Percentiles rank a stretch among this genome's conserved stretches.
These are phyloP conservation scores for Harpalus rubripes DNA, from an alignment of 2,888 invertebrate genomes.

Conservation along the genomic window DNA sequence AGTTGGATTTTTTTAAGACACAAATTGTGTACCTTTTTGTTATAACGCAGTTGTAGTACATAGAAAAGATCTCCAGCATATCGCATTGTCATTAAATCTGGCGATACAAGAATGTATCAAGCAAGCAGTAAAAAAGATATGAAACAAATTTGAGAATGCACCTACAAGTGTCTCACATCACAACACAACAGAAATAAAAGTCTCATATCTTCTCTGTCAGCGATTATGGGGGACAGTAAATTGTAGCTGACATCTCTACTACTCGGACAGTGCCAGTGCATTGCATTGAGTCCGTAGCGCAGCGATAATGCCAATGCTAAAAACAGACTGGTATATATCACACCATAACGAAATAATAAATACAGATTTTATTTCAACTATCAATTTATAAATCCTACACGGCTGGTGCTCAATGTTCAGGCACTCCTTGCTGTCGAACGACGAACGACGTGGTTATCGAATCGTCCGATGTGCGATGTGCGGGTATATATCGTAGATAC, in stretches of 20 bases:
- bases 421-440: slow-evolving; percentile 49
- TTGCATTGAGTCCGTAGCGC: slow-evolving; percentile 1
- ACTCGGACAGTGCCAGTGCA: not conserved
- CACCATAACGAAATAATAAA: slow-evolving; percentile 64
- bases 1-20: not conserved
- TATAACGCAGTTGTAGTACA: slow-evolving; percentile 1
- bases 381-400: slow-evolving; percentile 67
- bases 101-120: not conserved
- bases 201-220: slow-evolving; percentile 39
- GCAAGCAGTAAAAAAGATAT: not conserved
- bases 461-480: slow-evolving; percentile 4
- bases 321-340: slow-evolving; percentile 59
- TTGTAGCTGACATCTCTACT: slow-evolving; percentile 11
- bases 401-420: slow-evolving; percentile 27
- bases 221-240: slow-evolving; percentile 45
- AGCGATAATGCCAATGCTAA: slow-evolving; percentile 31
- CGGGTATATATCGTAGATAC: not conserved
- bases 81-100: not conserved
- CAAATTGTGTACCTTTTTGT: not conserved
- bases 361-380: slow-evolving; percentile 66
- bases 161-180: slow-evolving; percentile 17
- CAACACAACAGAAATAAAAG: slow-evolving; percentile 19
- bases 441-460: not conserved
- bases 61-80: slow-evolving; percentile 4
- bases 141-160: slow-evolving; percentile 40